These are phyloP conservation scores for Sphinx pinastri DNA, from an alignment of 2,888 invertebrate genomes.

Conservation along the genomic window DNA sequence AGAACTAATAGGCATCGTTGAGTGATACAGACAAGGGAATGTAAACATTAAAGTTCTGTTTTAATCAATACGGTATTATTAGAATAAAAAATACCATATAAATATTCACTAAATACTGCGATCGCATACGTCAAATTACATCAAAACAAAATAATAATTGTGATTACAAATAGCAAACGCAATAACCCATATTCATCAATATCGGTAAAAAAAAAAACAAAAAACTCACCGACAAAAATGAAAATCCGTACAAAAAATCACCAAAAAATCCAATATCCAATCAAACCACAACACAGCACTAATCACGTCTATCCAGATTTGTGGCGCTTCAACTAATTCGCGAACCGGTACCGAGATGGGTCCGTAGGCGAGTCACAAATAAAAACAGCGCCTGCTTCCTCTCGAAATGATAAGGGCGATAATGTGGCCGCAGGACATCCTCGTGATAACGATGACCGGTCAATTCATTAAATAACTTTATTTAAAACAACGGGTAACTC, in stretches of 20 bases:
- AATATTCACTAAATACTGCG: too few relatives aligned
- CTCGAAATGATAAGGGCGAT: slow-evolving; percentile 66
- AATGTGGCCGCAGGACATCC: slow-evolving; percentile 70
- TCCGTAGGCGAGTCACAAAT: slow-evolving; percentile 68
- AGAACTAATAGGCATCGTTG: too few relatives aligned
- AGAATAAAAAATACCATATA: too few relatives aligned
- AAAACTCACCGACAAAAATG: background rate
- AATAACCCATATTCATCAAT: background rate
- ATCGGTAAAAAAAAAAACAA: background rate
- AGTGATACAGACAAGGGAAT: too few relatives aligned
- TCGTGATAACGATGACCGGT: slow-evolving; percentile 72
- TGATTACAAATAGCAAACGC: background rate
- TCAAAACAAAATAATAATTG: background rate
- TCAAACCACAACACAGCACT: slow-evolving; percentile 14
- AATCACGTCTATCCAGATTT: slow-evolving; percentile 3
- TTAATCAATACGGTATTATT: too few relatives aligned
- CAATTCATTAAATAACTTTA: slow-evolving; percentile 33
- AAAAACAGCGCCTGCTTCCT: slow-evolving; percentile 79
- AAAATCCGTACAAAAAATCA: slow-evolving; percentile 2
- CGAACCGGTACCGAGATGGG: slow-evolving; percentile 50
- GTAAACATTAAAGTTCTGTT: too few relatives aligned
- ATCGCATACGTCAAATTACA: too few relatives aligned
- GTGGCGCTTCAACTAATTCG: slow-evolving; percentile 55
- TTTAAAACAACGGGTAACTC: slow-evolving; percentile 21
- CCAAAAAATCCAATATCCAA: background rate